Conservation (phyloP, 2,113 vertebrate genomes). For the Ifrita kowaldi region DNA sequence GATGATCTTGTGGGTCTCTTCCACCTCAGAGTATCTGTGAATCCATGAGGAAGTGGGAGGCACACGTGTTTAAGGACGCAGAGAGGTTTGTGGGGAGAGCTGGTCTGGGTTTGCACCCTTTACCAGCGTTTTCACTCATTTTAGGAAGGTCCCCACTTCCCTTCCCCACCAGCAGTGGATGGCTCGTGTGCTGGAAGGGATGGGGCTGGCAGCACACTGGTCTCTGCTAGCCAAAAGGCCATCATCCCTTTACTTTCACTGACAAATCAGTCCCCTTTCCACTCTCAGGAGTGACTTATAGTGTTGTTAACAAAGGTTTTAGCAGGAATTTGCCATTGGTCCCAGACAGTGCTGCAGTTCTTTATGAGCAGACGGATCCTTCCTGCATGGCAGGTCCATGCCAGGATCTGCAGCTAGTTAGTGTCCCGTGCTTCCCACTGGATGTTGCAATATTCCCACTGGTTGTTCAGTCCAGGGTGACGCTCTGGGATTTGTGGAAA, state of each 20-base stretch:
- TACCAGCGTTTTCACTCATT: neutral
- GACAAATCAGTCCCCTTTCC: neutral
- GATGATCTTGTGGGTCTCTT: neutral
- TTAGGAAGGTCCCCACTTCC: neutral
- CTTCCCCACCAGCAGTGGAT: neutral
- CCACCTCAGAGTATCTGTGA: neutral
- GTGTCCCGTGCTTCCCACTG: neutral
- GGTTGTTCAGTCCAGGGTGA: neutral
- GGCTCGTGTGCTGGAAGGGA: rapidly evolving
- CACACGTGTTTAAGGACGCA: neutral
- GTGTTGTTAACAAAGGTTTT: neutral
- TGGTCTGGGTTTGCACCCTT: neutral
- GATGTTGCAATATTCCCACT: neutral
- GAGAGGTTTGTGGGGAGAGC: neutral
- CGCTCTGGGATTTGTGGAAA: neutral
- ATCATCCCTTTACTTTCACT: neutral
- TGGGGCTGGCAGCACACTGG: neutral
- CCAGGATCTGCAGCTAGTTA: neutral
- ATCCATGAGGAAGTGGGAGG: neutral
- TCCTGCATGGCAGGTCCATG: neutral
- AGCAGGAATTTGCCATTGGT: neutral
- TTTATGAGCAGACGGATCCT: neutral
- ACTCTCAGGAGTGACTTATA: neutral
- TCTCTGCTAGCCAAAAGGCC: neutral
- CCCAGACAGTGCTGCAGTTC: neutral